A percentile compares a stretch with the other conserved stretches of the same genome.
These are phyloP conservation scores for Crenuchus spilurus DNA, from an alignment of 2,797 vertebrate genomes.

Conservation along the genomic window DNA sequence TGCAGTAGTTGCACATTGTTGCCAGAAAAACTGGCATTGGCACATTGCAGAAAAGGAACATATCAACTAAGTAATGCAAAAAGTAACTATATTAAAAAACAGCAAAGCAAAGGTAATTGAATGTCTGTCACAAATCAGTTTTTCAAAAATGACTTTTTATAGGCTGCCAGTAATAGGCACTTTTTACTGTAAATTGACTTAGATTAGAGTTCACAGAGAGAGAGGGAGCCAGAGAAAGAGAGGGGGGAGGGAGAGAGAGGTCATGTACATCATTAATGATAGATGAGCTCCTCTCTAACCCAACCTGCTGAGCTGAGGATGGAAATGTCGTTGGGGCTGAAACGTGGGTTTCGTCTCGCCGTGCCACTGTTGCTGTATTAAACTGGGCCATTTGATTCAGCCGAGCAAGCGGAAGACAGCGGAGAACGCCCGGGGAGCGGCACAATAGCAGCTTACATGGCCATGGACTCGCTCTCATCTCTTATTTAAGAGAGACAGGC, in stretches of 20 bases:
- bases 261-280: slow-evolving; percentile 5
- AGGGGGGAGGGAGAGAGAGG: not conserved
- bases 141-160: too few species aligned
- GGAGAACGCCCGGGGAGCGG: not conserved
- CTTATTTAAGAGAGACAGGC: slow-evolving; percentile 8
- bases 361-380: slow-evolving; percentile 22
- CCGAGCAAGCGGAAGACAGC: slow-evolving; percentile 1
- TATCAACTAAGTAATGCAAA: too few species aligned
- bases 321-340: slow-evolving; percentile 25
- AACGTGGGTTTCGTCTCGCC: not conserved
- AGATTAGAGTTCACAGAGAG: too few species aligned
- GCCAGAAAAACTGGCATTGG: too few species aligned
- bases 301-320: slow-evolving; percentile 25
- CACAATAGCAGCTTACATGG: slow-evolving; percentile 14
- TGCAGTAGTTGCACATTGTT: too few species aligned
- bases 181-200: too few species aligned
- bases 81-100: too few species aligned
- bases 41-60: too few species aligned
- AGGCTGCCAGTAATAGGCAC: too few species aligned
- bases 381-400: slow-evolving; percentile 32
- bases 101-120: too few species aligned
- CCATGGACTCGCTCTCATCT: not conserved
- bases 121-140: too few species aligned
- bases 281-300: slow-evolving; percentile 27
- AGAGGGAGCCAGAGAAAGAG: not conserved